Conservation (phyloP, 2,113 vertebrate species). For the Siniperca chuatsi region DNA sequence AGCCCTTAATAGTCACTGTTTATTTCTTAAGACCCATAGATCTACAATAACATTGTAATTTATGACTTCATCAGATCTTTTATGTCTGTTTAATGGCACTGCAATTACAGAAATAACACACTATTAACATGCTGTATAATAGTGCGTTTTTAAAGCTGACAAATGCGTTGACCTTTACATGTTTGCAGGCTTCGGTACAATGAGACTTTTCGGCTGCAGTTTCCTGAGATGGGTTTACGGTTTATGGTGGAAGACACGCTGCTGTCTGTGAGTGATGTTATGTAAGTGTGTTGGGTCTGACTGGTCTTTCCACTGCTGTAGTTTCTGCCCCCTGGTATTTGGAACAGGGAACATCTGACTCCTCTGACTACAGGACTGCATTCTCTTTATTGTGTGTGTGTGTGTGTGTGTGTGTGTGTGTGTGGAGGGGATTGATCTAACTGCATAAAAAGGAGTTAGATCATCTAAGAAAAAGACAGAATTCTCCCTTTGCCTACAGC, state of each 20-base stretch:
- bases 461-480: constrained; percentile 62
- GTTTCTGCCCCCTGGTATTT: constrained; percentile 65
- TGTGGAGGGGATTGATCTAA: constrained; percentile 28
- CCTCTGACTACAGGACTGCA: constrained; percentile 45
- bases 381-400: constrained; percentile 40
- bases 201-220: constrained; percentile 5
- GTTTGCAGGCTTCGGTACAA: constrained; percentile 24
- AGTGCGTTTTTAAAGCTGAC: constrained; percentile 15
- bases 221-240: constrained; percentile 8
- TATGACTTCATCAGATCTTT: constrained; percentile 45
- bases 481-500: constrained; percentile 39
- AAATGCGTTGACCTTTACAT: constrained; percentile 52
- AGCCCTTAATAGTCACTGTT: constrained; percentile 47
- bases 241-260: constrained; percentile 26
- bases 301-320: constrained; percentile 72
- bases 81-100: constrained; percentile 56
- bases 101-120: constrained; percentile 62
- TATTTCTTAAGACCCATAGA: constrained; percentile 23
- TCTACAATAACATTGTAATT: constrained; percentile 47
- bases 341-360: constrained; percentile 51
- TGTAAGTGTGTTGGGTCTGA: constrained; percentile 58
- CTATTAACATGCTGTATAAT: constrained; percentile 25
- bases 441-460: constrained; percentile 65
- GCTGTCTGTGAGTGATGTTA: constrained; percentile 48
- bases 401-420: constrained; percentile 11